Conservation (phyloP, 2,888 invertebrate genomes). For the Homarus gammarus region DNA sequence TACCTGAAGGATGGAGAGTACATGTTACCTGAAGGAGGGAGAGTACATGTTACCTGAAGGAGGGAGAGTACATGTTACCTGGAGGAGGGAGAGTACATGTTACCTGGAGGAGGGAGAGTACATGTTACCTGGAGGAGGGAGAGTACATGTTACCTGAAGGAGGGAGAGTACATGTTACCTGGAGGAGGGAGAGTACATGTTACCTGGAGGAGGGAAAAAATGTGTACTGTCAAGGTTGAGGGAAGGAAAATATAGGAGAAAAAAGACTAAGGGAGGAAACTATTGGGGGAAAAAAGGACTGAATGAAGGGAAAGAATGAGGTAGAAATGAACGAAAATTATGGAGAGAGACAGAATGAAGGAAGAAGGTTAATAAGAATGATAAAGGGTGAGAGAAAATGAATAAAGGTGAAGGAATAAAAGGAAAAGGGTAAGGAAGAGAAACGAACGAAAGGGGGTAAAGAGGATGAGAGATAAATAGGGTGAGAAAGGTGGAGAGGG, state of each 20-base stretch:
- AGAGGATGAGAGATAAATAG: background rate
- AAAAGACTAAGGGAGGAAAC: background rate
- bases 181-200: background rate
- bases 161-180: slow-evolving; percentile 76
- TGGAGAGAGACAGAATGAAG: background rate
- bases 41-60: background rate
- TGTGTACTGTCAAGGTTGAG: too few relatives aligned
- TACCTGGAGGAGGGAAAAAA: too few relatives aligned
- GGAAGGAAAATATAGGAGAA: background rate
- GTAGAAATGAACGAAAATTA: too few relatives aligned
- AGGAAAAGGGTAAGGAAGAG: background rate
- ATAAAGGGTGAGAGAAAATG: background rate
- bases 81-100: background rate
- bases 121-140: slow-evolving; percentile 66
- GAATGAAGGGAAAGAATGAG: background rate
- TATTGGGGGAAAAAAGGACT: background rate
- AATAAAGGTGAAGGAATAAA: background rate
- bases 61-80: slow-evolving; percentile 76
- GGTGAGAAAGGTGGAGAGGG: background rate
- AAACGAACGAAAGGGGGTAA: background rate
- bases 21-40: background rate
- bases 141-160: background rate
- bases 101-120: slow-evolving; percentile 58
- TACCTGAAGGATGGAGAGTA: background rate
- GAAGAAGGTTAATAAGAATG: background rate